Percentiles rank a stretch among this genome's conserved stretches.
Evolutionary conservation across 2,888 invertebrate genomes (phyloP).

Genomic region (Patella depressa): DNA sequence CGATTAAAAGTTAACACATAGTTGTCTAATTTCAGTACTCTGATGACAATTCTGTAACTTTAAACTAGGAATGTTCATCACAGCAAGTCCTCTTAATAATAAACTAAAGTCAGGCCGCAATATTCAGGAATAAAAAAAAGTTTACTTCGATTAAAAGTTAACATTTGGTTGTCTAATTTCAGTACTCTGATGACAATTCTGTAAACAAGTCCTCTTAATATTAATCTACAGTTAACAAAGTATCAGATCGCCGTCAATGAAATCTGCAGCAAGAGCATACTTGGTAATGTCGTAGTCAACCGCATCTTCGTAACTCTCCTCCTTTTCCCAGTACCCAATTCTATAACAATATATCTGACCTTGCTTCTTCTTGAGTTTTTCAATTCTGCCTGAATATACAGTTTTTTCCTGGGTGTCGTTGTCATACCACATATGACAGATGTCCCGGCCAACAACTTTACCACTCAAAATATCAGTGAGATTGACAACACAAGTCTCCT

Average conservation of each 20-base stretch:
- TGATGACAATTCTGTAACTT: too few relatives aligned
- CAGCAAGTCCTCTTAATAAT: not conserved
- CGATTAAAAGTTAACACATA: too few relatives aligned
- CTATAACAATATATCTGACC: not conserved
- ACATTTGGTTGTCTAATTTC: too few relatives aligned
- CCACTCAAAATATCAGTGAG: constrained; percentile 24
- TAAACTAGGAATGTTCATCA: too few relatives aligned
- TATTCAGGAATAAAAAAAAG: too few relatives aligned
- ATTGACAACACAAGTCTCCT: not conserved
- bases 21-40: too few relatives aligned
- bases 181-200: too few relatives aligned
- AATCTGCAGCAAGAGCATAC: constrained; percentile 22
- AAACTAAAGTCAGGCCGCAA: too few relatives aligned
- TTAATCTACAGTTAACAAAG: too few relatives aligned
- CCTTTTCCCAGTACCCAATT: constrained; percentile 16
- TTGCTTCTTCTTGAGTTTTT: constrained; percentile 17
- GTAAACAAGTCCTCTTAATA: not conserved
- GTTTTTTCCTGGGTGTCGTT: not conserved
- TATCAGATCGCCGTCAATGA: constrained; percentile 16
- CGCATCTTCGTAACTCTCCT: constrained; percentile 20
- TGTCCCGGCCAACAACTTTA: constrained; percentile 24
- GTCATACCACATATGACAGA: constrained; percentile 27
- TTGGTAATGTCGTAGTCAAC: constrained; percentile 21
- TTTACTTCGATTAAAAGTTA: too few relatives aligned
- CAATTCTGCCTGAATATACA: constrained; percentile 16